Base-by-base conservation (phyloP, 1,140 invertebrate species). In the Neelides sp. region DNA sequence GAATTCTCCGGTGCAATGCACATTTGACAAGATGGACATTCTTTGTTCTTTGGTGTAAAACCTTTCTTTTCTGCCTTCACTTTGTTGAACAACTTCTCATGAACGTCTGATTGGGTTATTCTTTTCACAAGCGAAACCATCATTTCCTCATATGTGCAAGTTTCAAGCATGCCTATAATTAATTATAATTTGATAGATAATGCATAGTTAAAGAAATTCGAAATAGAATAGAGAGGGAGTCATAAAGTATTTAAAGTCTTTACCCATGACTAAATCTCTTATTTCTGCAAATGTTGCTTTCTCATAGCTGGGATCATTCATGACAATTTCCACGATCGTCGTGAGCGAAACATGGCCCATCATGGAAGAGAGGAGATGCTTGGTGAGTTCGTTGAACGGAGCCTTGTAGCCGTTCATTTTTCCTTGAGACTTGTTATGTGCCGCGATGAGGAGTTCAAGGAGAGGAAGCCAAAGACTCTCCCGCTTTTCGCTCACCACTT, bases 261-360 rank as follows among this genome's bases (percentile, higher is more conserved):
- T 57, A 64, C 63, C 62, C 36, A 59, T 61, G 20, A 64, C 48
- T 24, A 64, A 47, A 39, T 75, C 71, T 54, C 70, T 64, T 12
- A 77, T 69, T 62, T 77, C 74, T 3, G 69, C 69, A 64, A 76
- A 74, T 48, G 73, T 73, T 4, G 72, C 71, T 20, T 65, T 67
- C 40, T 67, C 70, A 58, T 74, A 74, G 0, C 68, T 66, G 3
- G 73, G 72, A 52, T 75, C 71, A 64, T 72, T 56, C 39, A 67
- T 57, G 12, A 77, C 71, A 43, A 71, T 68, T 56, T 75, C 69
- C 17, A 77, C 61, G 40, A 77, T 70, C n/a, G 71, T 68, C 19
- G 73, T 69, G n/a, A 76, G 62, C 8, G 70, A 68, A 24, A 77
- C 70, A 54, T 76, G 73, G 37, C 72, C 72, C 68, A 75, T 76